A percentile compares a stretch with the other conserved stretches of the same genome.
These are phyloP conservation scores for Calonectris borealis DNA, from an alignment of 2,113 vertebrate species.

Conservation along the genomic window DNA sequence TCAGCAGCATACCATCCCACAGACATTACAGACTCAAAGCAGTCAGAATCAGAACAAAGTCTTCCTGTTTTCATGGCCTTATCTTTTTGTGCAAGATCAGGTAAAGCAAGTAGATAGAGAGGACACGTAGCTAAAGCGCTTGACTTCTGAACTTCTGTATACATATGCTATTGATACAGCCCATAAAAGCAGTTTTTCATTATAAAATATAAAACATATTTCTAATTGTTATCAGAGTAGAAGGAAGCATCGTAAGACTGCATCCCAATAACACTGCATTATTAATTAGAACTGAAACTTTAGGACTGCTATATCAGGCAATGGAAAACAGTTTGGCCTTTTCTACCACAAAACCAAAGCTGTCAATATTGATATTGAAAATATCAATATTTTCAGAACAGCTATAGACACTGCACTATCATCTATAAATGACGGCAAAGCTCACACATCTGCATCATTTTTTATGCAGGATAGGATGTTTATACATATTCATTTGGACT, in stretches of 20 bases:
- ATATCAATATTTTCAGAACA: background rate
- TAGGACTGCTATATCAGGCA: no score
- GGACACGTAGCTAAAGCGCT: background rate
- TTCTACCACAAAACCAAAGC: background rate
- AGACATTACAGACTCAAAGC: background rate
- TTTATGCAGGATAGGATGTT: background rate
- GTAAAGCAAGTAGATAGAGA: background rate
- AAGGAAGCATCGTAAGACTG: background rate
- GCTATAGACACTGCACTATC: background rate
- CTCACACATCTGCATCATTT: background rate
- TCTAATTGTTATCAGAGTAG: background rate
- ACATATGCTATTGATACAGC: background rate
- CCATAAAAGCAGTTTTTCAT: background rate
- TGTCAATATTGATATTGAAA: background rate
- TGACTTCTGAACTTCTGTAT: background rate
- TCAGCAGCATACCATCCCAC: background rate
- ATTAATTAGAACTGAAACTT: background rate
- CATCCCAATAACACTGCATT: background rate
- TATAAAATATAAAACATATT: background rate
- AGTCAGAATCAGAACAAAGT: background rate
- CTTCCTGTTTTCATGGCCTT: background rate
- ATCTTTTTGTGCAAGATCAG: background rate
- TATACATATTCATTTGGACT: background rate
- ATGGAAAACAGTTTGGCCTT: background rate
- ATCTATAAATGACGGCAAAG: background rate